phyloP scores from a whole-genome alignment of 2,113 vertebrate genomes.

The Prochilodus magdalenae region DNA sequence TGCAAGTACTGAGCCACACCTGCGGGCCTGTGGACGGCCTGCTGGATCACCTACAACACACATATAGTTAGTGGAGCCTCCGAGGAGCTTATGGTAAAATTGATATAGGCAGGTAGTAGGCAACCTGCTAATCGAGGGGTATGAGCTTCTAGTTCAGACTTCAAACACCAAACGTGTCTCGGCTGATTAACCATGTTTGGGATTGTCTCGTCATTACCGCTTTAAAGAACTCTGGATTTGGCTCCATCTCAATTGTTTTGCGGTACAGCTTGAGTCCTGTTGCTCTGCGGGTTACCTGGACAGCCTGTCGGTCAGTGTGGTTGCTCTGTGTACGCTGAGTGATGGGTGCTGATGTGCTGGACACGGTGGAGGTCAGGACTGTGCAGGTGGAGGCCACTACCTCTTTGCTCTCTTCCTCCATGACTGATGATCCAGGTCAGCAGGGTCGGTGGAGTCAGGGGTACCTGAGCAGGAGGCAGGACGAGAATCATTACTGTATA shows the following conservation, averaged over 20 bases:
- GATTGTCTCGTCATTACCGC: too few relatives aligned
- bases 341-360: constrained; percentile 67
- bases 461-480: not conserved
- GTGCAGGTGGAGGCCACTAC: constrained; percentile 64
- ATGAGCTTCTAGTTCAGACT: too few relatives aligned
- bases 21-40: constrained; percentile 89
- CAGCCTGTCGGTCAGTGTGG: constrained; percentile 87
- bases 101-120: too few relatives aligned
- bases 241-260: too few relatives aligned
- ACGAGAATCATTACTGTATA: not conserved
- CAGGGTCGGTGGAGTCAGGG: constrained; percentile 50
- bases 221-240: not conserved
- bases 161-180: too few relatives aligned
- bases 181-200: too few relatives aligned
- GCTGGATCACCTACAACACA: constrained; percentile 86
- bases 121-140: too few relatives aligned
- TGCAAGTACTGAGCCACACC: constrained; percentile 94
- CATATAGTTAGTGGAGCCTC: not conserved
- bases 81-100: too few relatives aligned
- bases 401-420: constrained; percentile 66
- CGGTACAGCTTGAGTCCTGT: not conserved
- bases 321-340: constrained; percentile 69
- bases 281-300: constrained; percentile 80
- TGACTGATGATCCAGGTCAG: constrained; percentile 34
- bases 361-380: not conserved